Conservation (phyloP, 2,888 invertebrate genomes). For the Galerucella pusilla region DNA sequence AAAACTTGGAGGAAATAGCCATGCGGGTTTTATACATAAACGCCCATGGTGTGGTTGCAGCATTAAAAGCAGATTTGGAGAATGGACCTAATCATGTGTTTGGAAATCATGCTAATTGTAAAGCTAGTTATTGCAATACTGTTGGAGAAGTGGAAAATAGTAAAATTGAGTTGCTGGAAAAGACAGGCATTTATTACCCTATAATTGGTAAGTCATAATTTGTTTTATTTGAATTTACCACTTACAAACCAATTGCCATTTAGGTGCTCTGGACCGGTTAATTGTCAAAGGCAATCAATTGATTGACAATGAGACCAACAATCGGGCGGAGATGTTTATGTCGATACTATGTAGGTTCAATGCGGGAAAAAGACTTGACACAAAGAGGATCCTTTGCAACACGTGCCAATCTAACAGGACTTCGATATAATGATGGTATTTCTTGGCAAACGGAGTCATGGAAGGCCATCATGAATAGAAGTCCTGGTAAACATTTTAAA, state of each 20-base stretch:
- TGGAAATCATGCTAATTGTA: background rate
- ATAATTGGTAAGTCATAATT: background rate
- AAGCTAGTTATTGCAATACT: background rate
- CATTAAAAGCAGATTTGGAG: background rate
- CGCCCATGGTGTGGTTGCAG: background rate
- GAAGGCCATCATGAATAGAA: background rate
- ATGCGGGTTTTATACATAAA: background rate
- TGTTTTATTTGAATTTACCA: background rate
- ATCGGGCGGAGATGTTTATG: constrained; percentile 19
- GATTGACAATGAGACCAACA: background rate
- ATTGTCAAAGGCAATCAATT: background rate
- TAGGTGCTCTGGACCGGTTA: background rate
- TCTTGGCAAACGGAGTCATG: background rate
- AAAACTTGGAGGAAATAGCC: background rate
- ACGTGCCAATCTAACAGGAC: background rate
- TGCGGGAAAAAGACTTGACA: constrained; percentile 19
- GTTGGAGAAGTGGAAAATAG: background rate
- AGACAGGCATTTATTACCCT: background rate
- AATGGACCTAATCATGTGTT: constrained; percentile 4
- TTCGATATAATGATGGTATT: constrained; percentile 6
- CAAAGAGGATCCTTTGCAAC: constrained; percentile 18
- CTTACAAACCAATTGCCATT: background rate
- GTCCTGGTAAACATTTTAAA: too few relatives aligned
- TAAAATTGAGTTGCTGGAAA: background rate
- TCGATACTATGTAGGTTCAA: constrained; percentile 13